phyloP scores from a whole-genome alignment of 2,113 vertebrate genomes.

The Synodontis membranacea region DNA sequence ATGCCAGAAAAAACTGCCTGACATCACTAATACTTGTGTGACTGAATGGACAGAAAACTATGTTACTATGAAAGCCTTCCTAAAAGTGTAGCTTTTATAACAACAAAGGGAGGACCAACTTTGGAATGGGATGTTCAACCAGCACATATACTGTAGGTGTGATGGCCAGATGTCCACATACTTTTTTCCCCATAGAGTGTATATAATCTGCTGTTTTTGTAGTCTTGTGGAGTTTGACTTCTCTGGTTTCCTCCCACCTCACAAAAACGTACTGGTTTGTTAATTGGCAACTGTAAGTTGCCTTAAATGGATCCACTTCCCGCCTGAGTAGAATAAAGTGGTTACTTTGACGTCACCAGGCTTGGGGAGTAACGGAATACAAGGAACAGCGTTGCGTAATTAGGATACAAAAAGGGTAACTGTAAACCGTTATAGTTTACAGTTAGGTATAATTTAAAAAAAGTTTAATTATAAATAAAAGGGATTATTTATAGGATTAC shows the following conservation, averaged over 20 bases:
- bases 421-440: too few species aligned
- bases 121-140: not conserved
- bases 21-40: not conserved
- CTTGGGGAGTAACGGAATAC: too few species aligned
- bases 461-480: too few species aligned
- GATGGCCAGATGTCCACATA: not conserved
- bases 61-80: not conserved
- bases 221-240: too few species aligned
- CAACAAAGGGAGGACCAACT: not conserved
- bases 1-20: not conserved
- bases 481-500: too few species aligned
- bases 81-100: not conserved
- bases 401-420: too few species aligned
- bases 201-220: not conserved
- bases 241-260: not conserved
- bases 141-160: too few species aligned
- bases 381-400: too few species aligned
- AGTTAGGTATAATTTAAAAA: too few species aligned
- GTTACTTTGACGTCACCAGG: too few species aligned
- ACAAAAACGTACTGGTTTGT: not conserved
- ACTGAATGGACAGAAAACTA: not conserved
- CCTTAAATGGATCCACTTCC: not conserved
- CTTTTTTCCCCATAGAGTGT: not conserved
- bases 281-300: not conserved
- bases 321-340: not conserved